Evolutionary conservation across 2,888 invertebrate species (phyloP), one percentile per base, ranked within the genome.

Genomic region (Lasioglossum marginatum): DNA sequence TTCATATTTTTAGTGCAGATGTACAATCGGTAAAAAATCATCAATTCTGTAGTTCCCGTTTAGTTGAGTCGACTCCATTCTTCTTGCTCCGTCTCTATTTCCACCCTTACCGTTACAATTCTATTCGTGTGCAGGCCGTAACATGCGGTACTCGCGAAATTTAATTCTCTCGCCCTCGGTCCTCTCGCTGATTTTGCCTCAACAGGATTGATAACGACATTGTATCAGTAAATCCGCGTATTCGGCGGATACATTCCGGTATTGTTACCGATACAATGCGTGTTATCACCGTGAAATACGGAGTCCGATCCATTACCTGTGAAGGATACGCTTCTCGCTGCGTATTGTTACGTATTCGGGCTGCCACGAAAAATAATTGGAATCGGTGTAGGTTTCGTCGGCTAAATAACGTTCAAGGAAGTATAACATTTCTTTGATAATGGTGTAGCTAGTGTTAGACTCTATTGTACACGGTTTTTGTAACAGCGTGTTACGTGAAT

Each of bases 211-310:
- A 89, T 89, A 89, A 89, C 81, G 85, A 83, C 89, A 83, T 87
- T 85, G 89, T 87, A 83, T 77, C 80, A 82, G 79, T 79, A 78
- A 78, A 66, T 63, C 77, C 76, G 75, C 60, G 81, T 83, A 83
- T 77, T 76, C 88, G 80, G 76, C 60, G 73, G 77, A 77, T 85
- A 83, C 77, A 77, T 83, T 89, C 85, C 77, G 85, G 81, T 83
- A 89, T 89, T 89, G 89, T 89, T 87, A 81, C 81, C 79, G 85
- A 81, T 87, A 89, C 89, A 82, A 81, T 82, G 85, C 81, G 89
- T 79, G 81, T 81, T 85, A 89, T 87, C 81, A 79, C 68, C 79
- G 79, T 89, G 81, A 89, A 87, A 87, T 87, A 78, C 82, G 79
- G 77, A 27, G 34, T 34, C 8, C 60, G 79, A 87, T 82, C 71